Evolutionary conservation across 2,797 vertebrate species (phyloP).

Genomic region (Chaenodraco wilsoni): DNA sequence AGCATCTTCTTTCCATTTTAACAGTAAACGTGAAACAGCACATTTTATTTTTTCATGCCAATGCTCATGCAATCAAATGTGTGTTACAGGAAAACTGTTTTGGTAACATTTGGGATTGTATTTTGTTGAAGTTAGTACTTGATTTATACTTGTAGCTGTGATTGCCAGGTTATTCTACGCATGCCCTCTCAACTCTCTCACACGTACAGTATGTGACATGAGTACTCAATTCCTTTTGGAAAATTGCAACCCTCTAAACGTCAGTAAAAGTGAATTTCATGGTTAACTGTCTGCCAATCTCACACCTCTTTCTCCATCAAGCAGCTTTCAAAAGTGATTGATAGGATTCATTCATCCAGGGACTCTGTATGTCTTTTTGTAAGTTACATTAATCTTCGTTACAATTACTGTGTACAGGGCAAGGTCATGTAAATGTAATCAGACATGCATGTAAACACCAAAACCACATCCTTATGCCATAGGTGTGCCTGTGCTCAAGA

Average conservation of each 20-base stretch:
- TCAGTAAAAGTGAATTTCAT: constrained; percentile 78
- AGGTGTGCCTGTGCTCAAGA: background rate
- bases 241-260: constrained; percentile 66
- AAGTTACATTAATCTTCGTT: constrained; percentile 62
- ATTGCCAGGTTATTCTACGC: constrained; percentile 26
- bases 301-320: constrained; percentile 63
- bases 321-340: constrained; percentile 73
- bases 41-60: background rate
- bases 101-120: background rate
- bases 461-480: constrained; percentile 14
- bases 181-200: constrained; percentile 11
- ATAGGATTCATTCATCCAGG: constrained; percentile 69
- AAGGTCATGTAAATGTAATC: constrained; percentile 64
- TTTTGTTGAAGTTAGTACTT: constrained; percentile 6
- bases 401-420: constrained; percentile 46
- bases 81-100: constrained; percentile 1
- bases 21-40: constrained; percentile 14
- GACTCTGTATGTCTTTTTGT: constrained; percentile 35
- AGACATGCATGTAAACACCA: constrained; percentile 40
- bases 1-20: constrained; percentile 19
- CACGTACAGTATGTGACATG: constrained; percentile 35
- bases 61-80: constrained; percentile 2
- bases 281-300: constrained; percentile 79
- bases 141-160: constrained; percentile 27
- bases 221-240: constrained; percentile 61